Evolutionary conservation across 2,113 vertebrate species (phyloP), one percentile per base, ranked within the genome.

Genomic region (Cyanoliseus patagonus): DNA sequence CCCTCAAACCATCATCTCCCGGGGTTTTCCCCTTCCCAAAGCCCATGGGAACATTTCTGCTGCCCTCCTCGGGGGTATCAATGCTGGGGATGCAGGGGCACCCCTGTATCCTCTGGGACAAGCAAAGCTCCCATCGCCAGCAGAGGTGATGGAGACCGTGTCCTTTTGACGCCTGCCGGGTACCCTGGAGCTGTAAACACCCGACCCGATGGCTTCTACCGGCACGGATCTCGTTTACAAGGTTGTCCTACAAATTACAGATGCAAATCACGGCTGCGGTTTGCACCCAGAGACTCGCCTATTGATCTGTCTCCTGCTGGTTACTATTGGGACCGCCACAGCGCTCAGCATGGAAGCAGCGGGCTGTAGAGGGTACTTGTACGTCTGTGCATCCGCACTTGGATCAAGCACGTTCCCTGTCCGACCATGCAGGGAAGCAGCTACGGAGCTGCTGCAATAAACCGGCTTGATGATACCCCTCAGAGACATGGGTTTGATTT

Each of bases 391-490:
- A 2, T 67, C 53, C 74, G 96, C 92, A 78, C 94, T 95, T 39
- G 92, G 94, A 97, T 79, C 84, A 92, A 97, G 95, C 95, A 85
- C 92, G 91, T 96, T 77, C 74, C 91, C 35, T 77, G 93, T 11
- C 64, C 41, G 82, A 94, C 94, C 91, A 61, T 28, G 70, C 67
- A 42, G 92, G 81, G 95, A 88, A 53, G 89, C 97, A 92, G 94
- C 95, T 78, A 66, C 6, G 44, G 94, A 96, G 97, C 95, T 95
- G 96, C 94, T 83, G 93, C 73, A 97, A 98, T 98, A 97, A 98
- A 98, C 59, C 66, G 49, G 92, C 64, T 92, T 95, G 84, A 79
- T 20, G 77, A 86, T 27, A 92, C 67, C 61, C 76, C 52, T 83
- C 90, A 11, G 86, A 80, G 90, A 73, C 90, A 76, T 11, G 88